Base-by-base conservation (phyloP, 2,797 vertebrate genomes). In the Sparus aurata region DNA sequence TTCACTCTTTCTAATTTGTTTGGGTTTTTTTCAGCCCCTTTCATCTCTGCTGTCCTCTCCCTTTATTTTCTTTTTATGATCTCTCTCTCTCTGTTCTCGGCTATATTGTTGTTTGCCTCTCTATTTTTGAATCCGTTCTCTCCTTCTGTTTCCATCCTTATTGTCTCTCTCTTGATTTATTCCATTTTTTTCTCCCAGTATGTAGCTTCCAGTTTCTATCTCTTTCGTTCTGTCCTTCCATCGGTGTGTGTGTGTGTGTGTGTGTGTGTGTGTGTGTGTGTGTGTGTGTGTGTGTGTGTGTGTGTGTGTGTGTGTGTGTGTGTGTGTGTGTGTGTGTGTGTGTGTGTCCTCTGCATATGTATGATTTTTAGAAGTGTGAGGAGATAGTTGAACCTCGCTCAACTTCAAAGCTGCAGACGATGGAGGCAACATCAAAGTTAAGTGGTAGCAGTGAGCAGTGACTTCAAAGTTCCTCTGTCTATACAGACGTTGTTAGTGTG, bases 381-480 rank as follows among this genome's bases (percentile, higher is more conserved):
- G 62, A 69, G 60, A 80, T 65, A 58, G 74, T 75, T 81, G 63
- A 87, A 77, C 66, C 79, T 82, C 75, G 52, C 23, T 77, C 38
- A 73, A 79, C 71, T 70, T 86, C 70, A 86, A 87, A 85, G 85
- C 73, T 60, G 20, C 27, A 45, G 69, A 79, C 12, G 60, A 77
- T 70, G 66, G 77, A 67, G 68, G 64, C 41, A 30, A 66, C 81
- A 78, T 90, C 75, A 90, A 85, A 87, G 85, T 83, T 18, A 69
- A 81, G 75, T 55, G 12, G 12, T 61, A 74, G 69, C 54, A 74
- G 43, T 71, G 67, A 83, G 50, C 60, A 34, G 27, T 50, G 63
- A 69, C 73, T 75, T 82, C 75, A 83, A 59, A 80, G 55, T 82
- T 73, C 15, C 47, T 68, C 54, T 5, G 66, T 61, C 67, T 74